phyloP scores from a whole-genome alignment of 2,797 vertebrate genomes.

The Malurus leucopterus region DNA sequence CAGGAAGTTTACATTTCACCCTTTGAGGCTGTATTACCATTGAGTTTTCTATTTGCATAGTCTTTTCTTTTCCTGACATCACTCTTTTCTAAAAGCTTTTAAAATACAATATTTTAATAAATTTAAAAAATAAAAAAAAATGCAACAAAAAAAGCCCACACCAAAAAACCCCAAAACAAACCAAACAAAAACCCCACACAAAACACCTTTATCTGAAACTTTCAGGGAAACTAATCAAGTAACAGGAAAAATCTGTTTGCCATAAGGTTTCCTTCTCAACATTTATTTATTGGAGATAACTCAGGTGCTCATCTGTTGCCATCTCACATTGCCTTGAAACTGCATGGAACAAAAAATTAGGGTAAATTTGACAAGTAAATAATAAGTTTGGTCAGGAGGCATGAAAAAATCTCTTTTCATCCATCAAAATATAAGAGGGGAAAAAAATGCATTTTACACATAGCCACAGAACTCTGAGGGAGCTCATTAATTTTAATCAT shows the following conservation, averaged over 20 bases:
- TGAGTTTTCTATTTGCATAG: background rate
- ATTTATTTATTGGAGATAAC: background rate
- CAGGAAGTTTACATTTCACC: conserved; percentile 47
- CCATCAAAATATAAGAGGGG: background rate
- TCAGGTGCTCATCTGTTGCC: background rate
- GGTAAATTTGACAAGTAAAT: background rate
- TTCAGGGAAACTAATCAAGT: background rate
- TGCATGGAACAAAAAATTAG: background rate
- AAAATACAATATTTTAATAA: background rate
- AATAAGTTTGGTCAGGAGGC: background rate
- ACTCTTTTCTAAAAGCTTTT: background rate
- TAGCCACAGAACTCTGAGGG: background rate
- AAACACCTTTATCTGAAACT: background rate
- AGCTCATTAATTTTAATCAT: background rate
- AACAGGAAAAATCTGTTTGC: background rate
- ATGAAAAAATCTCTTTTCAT: background rate
- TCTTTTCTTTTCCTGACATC: background rate
- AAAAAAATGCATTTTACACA: background rate
- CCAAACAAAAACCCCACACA: too few relatives aligned
- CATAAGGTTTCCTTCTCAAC: background rate
- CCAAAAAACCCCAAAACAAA: too few relatives aligned
- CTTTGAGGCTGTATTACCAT: background rate
- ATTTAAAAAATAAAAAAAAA: background rate
- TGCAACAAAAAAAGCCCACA: background rate
- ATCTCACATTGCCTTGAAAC: background rate